Evolutionary conservation across 2,797 vertebrate species (phyloP).

Genomic region (Sylvilagus floridanus): DNA sequence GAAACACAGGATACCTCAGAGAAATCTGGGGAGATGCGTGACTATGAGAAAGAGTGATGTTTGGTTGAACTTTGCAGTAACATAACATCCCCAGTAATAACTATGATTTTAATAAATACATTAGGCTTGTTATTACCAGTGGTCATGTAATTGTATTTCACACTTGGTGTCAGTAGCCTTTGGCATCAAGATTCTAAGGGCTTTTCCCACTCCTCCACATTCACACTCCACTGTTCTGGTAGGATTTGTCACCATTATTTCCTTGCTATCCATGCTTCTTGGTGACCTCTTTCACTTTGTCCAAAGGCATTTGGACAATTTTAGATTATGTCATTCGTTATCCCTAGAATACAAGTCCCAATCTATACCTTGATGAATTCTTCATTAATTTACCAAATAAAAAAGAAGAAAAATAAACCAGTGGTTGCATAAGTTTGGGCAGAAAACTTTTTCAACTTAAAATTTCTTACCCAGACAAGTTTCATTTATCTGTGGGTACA

Average conservation of each 20-base stretch:
- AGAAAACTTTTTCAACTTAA: background rate
- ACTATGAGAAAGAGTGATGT: background rate
- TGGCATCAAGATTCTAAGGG: background rate
- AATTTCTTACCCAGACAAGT: background rate
- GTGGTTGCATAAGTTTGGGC: background rate
- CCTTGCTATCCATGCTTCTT: background rate
- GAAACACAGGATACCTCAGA: background rate
- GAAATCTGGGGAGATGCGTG: background rate
- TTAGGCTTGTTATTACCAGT: background rate
- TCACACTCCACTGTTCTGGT: background rate
- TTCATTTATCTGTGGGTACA: background rate
- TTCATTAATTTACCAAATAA: background rate
- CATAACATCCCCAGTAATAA: background rate
- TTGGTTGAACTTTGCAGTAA: background rate
- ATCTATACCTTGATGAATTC: background rate
- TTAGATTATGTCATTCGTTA: slow-evolving; percentile 44
- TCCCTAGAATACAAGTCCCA: background rate
- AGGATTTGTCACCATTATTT: background rate
- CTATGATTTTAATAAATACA: background rate
- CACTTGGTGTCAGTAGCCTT: background rate
- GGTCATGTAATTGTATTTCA: background rate
- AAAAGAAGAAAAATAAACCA: background rate
- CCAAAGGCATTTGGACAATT: slow-evolving; percentile 26
- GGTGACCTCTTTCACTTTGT: slow-evolving; percentile 41
- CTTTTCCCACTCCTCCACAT: background rate